A percentile compares a stretch with the other conserved stretches of the same genome.
phyloP scores from a whole-genome alignment of 2,888 invertebrate species.

The Caenorhabditis sinica region DNA sequence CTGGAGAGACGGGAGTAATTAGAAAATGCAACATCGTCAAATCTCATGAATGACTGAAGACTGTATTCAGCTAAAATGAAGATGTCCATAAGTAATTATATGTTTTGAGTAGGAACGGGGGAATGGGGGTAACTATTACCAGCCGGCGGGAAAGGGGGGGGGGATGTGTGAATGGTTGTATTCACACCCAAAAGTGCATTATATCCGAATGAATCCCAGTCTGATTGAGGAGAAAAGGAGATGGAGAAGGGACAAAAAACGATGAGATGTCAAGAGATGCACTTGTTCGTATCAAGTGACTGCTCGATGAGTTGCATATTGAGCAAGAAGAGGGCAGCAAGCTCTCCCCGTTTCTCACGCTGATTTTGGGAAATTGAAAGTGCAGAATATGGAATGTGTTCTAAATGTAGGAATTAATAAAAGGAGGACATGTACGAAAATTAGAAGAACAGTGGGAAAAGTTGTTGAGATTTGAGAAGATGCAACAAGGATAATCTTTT shows the following conservation, averaged over 20 bases:
- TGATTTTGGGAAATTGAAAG: constrained; percentile 51
- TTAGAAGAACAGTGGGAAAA: constrained; percentile 11
- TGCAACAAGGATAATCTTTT: not conserved
- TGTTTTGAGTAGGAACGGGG: constrained; percentile 23
- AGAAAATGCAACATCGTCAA: constrained; percentile 17
- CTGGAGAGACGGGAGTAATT: constrained; percentile 3
- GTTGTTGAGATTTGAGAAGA: not conserved
- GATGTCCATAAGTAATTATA: constrained; percentile 48
- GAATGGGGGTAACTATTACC: constrained; percentile 40
- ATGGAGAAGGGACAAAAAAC: constrained; percentile 32
- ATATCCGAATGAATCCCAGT: constrained; percentile 46
- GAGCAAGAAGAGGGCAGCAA: constrained; percentile 25
- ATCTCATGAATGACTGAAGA: constrained; percentile 31
- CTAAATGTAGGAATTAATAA: constrained; percentile 19
- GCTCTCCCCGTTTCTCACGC: constrained; percentile 39
- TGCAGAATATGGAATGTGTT: constrained; percentile 5
- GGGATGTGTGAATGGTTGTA: constrained; percentile 40
- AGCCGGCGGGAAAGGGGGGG: constrained; percentile 52
- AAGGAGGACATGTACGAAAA: not conserved
- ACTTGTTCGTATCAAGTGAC: constrained; percentile 66
- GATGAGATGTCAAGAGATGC: constrained; percentile 54
- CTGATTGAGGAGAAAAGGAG: constrained; percentile 48
- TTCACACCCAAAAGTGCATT: constrained; percentile 49
- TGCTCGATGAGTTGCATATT: constrained; percentile 63
- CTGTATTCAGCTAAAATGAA: constrained; percentile 37